A percentile compares a stretch with the other conserved stretches of the same genome.
These are phyloP conservation scores for Synanthedon myopaeformis DNA, from an alignment of 2,888 invertebrate species.

Conservation along the genomic window DNA sequence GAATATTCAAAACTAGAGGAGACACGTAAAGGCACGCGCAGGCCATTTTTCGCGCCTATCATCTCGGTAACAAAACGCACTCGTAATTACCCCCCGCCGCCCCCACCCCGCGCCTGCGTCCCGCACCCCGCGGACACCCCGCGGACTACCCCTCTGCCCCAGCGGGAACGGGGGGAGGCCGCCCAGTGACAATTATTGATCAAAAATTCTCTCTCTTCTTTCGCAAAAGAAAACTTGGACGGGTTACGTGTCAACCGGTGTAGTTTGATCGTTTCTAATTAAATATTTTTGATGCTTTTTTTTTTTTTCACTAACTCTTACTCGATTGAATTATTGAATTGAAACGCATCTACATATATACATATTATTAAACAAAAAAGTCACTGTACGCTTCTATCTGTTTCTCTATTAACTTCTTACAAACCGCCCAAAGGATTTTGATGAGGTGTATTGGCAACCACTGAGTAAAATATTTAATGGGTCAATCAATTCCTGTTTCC, in stretches of 20 bases:
- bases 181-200: slow-evolving; percentile 78
- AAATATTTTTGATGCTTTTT: slow-evolving; percentile 30
- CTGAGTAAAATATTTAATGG: too few species aligned
- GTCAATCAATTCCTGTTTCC: too few species aligned
- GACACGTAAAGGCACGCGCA: slow-evolving; percentile 70
- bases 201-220: slow-evolving; percentile 76
- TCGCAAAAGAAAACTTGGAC: slow-evolving; percentile 72
- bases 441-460: too few species aligned
- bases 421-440: too few species aligned
- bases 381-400: too few species aligned
- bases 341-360: too few species aligned
- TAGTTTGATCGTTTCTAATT: slow-evolving; percentile 62
- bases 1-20: slow-evolving; percentile 69
- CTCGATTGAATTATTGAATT: neutral
- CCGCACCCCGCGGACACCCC: slow-evolving; percentile 18
- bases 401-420: too few species aligned
- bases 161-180: slow-evolving; percentile 44
- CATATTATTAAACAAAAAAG: neutral
- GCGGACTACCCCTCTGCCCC: slow-evolving; percentile 7
- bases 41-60: slow-evolving; percentile 71
- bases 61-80: slow-evolving; percentile 72
- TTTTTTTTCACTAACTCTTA: slow-evolving; percentile 3
- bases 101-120: slow-evolving; percentile 20
- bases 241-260: slow-evolving; percentile 66
- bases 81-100: slow-evolving; percentile 65